A percentile compares a stretch with the other conserved stretches of the same genome.
Conservation (phyloP, 2,113 vertebrate species). For the Lichenostomus cassidix region DNA sequence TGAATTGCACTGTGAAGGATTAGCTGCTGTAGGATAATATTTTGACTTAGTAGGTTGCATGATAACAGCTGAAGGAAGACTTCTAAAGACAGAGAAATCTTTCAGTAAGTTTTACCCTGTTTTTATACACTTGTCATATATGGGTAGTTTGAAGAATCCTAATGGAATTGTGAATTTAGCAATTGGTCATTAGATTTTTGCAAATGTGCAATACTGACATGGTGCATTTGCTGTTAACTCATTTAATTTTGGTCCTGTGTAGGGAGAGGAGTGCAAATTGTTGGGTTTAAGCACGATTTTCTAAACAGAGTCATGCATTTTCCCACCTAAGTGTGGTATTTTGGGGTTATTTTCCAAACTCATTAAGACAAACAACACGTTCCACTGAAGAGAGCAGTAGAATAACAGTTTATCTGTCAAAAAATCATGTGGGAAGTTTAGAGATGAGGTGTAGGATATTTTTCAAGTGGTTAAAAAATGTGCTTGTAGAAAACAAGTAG, state of each 20-base stretch:
- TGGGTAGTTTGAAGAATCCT: background rate
- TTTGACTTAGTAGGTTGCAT: background rate
- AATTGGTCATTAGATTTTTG: background rate
- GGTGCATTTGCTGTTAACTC: background rate
- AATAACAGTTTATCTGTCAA: slow-evolving; percentile 14
- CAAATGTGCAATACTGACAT: background rate
- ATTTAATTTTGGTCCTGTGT: background rate
- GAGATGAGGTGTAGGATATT: background rate
- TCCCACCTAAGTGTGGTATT: background rate
- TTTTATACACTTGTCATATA: background rate
- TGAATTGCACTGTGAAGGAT: background rate
- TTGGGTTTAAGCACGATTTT: background rate
- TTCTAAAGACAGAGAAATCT: background rate
- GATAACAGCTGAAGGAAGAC: background rate
- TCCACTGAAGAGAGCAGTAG: background rate
- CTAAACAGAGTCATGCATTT: background rate
- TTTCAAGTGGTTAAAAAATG: background rate
- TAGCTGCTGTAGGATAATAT: background rate
- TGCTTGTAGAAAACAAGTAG: background rate
- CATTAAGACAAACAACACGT: background rate
- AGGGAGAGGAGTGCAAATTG: background rate
- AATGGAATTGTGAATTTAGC: background rate
- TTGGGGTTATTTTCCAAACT: background rate
- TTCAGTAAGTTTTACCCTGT: background rate
- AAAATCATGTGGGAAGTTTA: slow-evolving; percentile 10